Evolutionary conservation across 1,140 invertebrate species (phyloP).

Genomic region (Drosophila sp.): DNA sequence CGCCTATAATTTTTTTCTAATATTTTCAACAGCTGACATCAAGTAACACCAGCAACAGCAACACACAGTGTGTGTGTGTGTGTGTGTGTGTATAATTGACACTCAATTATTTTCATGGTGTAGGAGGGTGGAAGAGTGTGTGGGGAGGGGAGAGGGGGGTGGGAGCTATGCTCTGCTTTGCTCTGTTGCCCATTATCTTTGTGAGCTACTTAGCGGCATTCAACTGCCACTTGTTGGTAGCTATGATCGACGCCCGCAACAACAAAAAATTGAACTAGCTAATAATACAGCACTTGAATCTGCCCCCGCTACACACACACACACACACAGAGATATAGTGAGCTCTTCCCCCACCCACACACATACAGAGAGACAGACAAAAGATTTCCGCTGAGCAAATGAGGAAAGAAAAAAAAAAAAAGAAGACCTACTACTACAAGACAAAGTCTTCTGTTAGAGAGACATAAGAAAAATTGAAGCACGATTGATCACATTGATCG

Average conservation of each 20-base stretch:
- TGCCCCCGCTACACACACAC: conserved; percentile 22
- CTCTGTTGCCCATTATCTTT: conserved; percentile 66
- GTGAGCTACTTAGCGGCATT: conserved; percentile 75
- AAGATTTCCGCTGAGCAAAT: conserved; percentile 76
- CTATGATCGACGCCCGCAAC: conserved; percentile 46
- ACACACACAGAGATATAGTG: conserved; percentile 10
- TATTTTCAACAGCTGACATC: conserved; percentile 79
- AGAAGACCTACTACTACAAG: conserved; percentile 23
- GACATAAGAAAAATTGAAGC: conserved; percentile 74
- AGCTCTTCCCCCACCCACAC: conserved; percentile 16
- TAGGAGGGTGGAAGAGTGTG: neutral
- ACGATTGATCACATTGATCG: conserved; percentile 79
- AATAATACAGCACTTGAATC: conserved; percentile 76
- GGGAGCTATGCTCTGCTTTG: conserved; percentile 31
- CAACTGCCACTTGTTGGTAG: conserved; percentile 74
- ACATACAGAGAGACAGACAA: conserved; percentile 35
- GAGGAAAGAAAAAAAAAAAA: conserved; percentile 22
- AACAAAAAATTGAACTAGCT: conserved; percentile 67
- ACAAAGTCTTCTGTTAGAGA: conserved; percentile 37
- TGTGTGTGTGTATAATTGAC: conserved; percentile 67
- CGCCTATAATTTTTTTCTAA: conserved; percentile 76
- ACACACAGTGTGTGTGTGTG: conserved; percentile 18
- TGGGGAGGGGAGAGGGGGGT: conserved; percentile 30
- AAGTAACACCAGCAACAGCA: conserved; percentile 55
- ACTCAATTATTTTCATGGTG: conserved; percentile 63